A percentile compares a stretch with the other conserved stretches of the same genome.
Conservation (phyloP, 2,797 vertebrate genomes). For the Gymnoscopelus braueri region DNA sequence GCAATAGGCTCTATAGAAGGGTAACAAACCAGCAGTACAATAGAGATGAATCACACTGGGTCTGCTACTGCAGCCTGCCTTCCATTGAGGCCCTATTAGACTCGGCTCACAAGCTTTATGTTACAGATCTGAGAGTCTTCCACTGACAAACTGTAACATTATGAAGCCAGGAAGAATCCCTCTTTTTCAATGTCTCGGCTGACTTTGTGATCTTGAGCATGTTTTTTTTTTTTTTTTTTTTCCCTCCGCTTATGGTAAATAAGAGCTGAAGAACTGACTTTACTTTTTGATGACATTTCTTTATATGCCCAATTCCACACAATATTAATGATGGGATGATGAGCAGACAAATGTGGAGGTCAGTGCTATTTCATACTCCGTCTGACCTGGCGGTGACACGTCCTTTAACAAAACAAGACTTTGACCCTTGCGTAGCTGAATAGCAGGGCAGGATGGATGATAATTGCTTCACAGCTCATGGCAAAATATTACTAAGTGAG, state of each 20-base stretch:
- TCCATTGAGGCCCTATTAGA: slow-evolving; percentile 86
- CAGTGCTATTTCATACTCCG: slow-evolving; percentile 23
- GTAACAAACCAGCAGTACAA: slow-evolving; percentile 70
- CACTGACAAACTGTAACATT: slow-evolving; percentile 15
- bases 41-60: slow-evolving; percentile 82
- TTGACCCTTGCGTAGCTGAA: slow-evolving; percentile 58
- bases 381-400: slow-evolving; percentile 31
- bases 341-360: slow-evolving; percentile 23
- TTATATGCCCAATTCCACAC: not conserved
- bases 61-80: slow-evolving; percentile 70
- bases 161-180: slow-evolving; percentile 9
- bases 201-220: not conserved
- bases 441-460: slow-evolving; percentile 64
- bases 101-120: slow-evolving; percentile 58
- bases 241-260: not conserved
- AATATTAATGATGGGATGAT: slow-evolving; percentile 5
- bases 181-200: slow-evolving; percentile 15
- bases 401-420: slow-evolving; percentile 37
- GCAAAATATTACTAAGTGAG: slow-evolving; percentile 59
- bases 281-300: not conserved
- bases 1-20: slow-evolving; percentile 74
- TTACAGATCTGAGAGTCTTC: slow-evolving; percentile 28
- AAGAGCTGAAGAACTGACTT: not conserved
- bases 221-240: not conserved
- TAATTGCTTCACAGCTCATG: slow-evolving; percentile 73